A percentile compares a stretch with the other conserved stretches of the same genome.
Conservation (phyloP, 2,113 vertebrate species). For the Raja brachyura region DNA sequence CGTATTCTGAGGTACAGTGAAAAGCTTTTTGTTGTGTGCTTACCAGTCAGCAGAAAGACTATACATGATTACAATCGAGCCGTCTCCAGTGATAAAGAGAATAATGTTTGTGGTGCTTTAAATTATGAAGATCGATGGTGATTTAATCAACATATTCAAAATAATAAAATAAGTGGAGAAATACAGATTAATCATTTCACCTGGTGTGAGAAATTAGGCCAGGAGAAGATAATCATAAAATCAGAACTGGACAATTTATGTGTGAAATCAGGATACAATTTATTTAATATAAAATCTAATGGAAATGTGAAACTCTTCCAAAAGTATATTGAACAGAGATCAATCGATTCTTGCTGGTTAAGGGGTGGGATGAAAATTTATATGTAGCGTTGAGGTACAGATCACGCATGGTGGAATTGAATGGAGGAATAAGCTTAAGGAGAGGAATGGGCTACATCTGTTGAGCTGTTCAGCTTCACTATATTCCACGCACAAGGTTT, state of each 20-base stretch:
- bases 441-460: neutral
- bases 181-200: too few species aligned
- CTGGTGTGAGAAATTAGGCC: too few species aligned
- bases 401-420: neutral
- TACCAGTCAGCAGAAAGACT: too few species aligned
- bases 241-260: neutral
- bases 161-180: too few species aligned
- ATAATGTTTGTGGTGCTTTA: too few species aligned
- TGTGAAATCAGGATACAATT: neutral
- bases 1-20: too few species aligned
- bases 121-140: too few species aligned
- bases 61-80: too few species aligned
- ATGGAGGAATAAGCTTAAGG: neutral
- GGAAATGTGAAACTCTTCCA: neutral
- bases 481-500: neutral
- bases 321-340: neutral
- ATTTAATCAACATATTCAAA: too few species aligned
- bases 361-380: neutral
- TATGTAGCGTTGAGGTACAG: neutral
- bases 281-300: neutral
- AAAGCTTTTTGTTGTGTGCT: too few species aligned
- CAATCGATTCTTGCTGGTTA: neutral
- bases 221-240: neutral
- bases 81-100: too few species aligned
- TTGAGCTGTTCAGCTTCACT: neutral